These are phyloP conservation scores for Apocrypta bakeri DNA, from an alignment of 1,140 invertebrate species.

Conservation along the genomic window DNA sequence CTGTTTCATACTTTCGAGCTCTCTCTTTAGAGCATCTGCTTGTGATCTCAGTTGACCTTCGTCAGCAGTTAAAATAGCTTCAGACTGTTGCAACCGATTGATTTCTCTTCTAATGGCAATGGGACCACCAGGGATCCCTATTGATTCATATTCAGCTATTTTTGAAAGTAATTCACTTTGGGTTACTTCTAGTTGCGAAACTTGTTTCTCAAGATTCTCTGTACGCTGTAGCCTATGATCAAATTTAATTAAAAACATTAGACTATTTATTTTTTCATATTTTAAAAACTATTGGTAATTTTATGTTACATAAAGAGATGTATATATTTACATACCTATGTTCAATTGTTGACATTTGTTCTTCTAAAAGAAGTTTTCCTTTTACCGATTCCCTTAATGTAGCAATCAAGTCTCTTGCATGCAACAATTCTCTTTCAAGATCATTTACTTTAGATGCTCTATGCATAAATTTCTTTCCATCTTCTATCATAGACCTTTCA, in stretches of 20 bases:
- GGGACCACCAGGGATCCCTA: constrained; percentile 66
- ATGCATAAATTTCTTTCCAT: constrained; percentile 61
- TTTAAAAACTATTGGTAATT: not conserved
- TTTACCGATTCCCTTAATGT: constrained; percentile 65
- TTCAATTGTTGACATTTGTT: constrained; percentile 67
- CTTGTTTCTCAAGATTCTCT: constrained; percentile 66
- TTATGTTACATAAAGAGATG: not conserved
- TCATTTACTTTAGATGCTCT: constrained; percentile 65
- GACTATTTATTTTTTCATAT: not conserved
- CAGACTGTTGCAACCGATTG: constrained; percentile 68
- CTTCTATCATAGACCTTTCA: constrained; percentile 64
- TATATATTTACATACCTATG: constrained; percentile 62
- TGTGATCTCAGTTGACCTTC: constrained; percentile 67
- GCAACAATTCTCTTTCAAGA: constrained; percentile 65
- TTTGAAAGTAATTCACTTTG: constrained; percentile 61
- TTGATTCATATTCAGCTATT: constrained; percentile 67
- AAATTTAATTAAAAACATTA: not conserved
- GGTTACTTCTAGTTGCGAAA: constrained; percentile 60
- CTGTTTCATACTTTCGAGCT: constrained; percentile 58
- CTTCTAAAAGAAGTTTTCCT: constrained; percentile 71
- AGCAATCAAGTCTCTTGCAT: constrained; percentile 61
- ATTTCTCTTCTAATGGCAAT: constrained; percentile 65
- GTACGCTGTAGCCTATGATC: constrained; percentile 62
- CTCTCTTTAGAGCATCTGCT: constrained; percentile 62
- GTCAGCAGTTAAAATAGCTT: constrained; percentile 64